Conservation (phyloP, 2,797 vertebrate species). For the Pangasius mekongensis region DNA sequence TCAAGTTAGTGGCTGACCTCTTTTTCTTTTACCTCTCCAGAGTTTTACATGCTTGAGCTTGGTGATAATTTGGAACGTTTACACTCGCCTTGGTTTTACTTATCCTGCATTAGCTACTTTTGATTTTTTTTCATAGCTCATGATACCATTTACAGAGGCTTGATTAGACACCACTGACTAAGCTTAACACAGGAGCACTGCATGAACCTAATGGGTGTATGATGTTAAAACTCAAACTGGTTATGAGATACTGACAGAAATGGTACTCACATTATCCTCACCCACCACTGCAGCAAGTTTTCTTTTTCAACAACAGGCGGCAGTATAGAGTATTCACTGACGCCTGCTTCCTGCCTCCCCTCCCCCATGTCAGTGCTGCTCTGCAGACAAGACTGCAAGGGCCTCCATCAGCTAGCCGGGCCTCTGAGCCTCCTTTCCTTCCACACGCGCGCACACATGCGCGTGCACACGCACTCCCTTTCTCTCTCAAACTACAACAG, state of each 20-base stretch:
- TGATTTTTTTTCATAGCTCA: background rate
- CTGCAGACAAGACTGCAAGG: constrained; percentile 49
- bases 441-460: constrained; percentile 31
- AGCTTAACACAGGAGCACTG: background rate
- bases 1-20: background rate
- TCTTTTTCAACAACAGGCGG: constrained; percentile 44
- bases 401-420: constrained; percentile 51
- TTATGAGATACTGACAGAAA: constrained; percentile 9
- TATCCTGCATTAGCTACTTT: background rate
- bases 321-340: constrained; percentile 47
- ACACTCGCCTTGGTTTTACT: background rate
- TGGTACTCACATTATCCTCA: background rate
- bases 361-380: constrained; percentile 54
- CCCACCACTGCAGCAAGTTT: constrained; percentile 17
- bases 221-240: background rate
- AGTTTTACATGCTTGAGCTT: background rate
- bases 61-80: background rate
- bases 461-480: constrained; percentile 28
- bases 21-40: background rate
- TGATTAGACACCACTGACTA: background rate
- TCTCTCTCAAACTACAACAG: constrained; percentile 41
- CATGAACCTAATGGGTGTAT: background rate
- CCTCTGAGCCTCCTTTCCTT: constrained; percentile 42
- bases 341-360: constrained; percentile 30
- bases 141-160: background rate